Conservation (phyloP, 2,888 invertebrate species). For the Perithous albicinctus region DNA sequence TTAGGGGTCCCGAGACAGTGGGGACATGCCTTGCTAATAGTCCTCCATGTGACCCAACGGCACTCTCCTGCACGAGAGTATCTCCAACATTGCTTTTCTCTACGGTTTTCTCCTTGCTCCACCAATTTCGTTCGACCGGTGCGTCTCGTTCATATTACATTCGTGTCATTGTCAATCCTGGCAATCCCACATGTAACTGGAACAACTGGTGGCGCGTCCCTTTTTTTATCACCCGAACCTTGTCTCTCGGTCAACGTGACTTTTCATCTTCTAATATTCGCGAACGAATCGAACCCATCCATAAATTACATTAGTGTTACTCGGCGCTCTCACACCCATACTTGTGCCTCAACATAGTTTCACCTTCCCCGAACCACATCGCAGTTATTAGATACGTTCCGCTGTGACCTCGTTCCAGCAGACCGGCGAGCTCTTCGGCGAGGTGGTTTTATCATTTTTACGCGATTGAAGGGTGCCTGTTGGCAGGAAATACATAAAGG, state of each 20-base stretch:
- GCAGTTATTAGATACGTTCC: constrained; percentile 65
- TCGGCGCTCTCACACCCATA: constrained; percentile 40
- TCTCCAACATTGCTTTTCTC: constrained; percentile 38
- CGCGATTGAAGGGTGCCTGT: constrained; percentile 4
- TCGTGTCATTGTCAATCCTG: constrained; percentile 27
- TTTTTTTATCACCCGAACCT: constrained; percentile 49
- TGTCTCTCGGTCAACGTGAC: constrained; percentile 58
- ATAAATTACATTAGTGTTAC: constrained; percentile 50
- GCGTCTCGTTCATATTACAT: constrained; percentile 42
- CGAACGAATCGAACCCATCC: constrained; percentile 42
- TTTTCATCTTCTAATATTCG: constrained; percentile 61
- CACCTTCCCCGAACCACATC: constrained; percentile 55
- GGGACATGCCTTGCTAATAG: constrained; percentile 61
- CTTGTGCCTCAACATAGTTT: constrained; percentile 40
- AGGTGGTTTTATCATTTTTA: constrained; percentile 29
- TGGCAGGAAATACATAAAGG: neutral
- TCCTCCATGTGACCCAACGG: constrained; percentile 36
- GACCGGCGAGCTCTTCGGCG: neutral
- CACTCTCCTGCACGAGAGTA: constrained; percentile 43
- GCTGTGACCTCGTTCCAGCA: constrained; percentile 17
- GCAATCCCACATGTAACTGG: constrained; percentile 33
- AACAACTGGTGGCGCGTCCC: constrained; percentile 41
- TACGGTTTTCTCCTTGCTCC: constrained; percentile 33
- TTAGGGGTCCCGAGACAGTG: constrained; percentile 41
- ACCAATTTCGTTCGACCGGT: constrained; percentile 48